Conservation (phyloP, 2,888 invertebrate species). For the Polyommatus icarus region DNA sequence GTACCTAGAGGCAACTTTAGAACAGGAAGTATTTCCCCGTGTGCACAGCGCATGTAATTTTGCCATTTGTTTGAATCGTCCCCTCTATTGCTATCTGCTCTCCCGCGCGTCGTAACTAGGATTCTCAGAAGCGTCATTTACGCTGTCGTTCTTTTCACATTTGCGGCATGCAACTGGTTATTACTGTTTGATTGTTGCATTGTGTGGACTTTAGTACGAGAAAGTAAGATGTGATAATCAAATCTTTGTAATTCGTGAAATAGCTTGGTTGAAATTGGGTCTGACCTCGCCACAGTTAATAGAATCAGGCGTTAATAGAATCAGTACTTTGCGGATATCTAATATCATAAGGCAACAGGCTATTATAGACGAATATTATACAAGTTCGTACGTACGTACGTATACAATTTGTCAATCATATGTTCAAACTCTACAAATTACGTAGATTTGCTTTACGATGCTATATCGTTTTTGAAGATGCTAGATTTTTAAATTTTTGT, state of each 20-base stretch:
- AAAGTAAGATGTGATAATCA: constrained; percentile 13
- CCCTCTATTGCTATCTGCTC: constrained; percentile 9
- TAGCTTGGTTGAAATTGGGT: not conserved
- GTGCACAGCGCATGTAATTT: not conserved
- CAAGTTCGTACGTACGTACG: too few relatives aligned
- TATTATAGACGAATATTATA: too few relatives aligned
- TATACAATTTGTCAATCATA: too few relatives aligned
- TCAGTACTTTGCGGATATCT: too few relatives aligned
- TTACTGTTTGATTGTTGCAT: constrained; percentile 42
- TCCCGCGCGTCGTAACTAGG: constrained; percentile 37
- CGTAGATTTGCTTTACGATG: too few relatives aligned
- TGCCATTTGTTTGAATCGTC: not conserved
- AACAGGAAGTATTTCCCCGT: not conserved
- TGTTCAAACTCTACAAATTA: too few relatives aligned
- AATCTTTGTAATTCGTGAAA: not conserved
- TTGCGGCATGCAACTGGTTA: constrained; percentile 40
- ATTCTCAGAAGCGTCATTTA: constrained; percentile 43
- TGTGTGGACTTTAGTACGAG: constrained; percentile 17
- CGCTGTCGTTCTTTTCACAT: constrained; percentile 40
- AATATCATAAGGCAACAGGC: too few relatives aligned
- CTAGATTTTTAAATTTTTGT: too few relatives aligned
- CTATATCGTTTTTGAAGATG: too few relatives aligned
- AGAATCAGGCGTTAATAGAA: too few relatives aligned
- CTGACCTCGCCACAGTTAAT: too few relatives aligned
- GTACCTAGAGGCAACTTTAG: not conserved